Evolutionary conservation across 1,140 invertebrate genomes (phyloP), one percentile per base, ranked within the genome.

Genomic region (Macrobrachium nipponense): DNA sequence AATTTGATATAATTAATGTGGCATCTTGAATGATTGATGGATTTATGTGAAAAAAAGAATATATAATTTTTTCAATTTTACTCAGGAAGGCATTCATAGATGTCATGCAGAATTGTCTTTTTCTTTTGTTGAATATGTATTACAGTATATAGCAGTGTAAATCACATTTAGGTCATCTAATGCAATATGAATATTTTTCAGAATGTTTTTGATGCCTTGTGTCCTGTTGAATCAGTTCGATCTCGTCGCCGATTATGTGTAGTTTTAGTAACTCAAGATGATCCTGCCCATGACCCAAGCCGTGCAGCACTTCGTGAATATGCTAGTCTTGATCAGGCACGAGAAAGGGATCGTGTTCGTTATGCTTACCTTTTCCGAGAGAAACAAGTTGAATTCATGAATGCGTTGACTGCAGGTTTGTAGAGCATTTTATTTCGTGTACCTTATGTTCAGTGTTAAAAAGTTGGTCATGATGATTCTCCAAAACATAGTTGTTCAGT

Each of bases 231-330:
- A 91, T 95, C 95, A 92, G 93, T 95, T 83, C 93, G 94, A 82
- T 94, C 94, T 15, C 93, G 95, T n/a, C 96, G 97, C 90, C 94
- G 95, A 20, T 92, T 98, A 18, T 98, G 97, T 91, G 95, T 97
- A 11, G 94, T 98, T 89, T 92, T 98, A 18, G 94, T 98, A 27
- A 96, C 95, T 0, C 93, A 95, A 89, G 95, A 95, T 88, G 88
- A 82, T 15, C 89, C 89, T 20, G 90, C 91, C 8, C 91, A 93
- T 84, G 91, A 93, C 75, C 85, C 89, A 11, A 89, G 91, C 66
- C 88, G 91, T n/a, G 89, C 91, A 51, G 89, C 90, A 6, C 91
- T 93, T 89, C 88, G 93, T 62, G 89, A 92, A 23, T 93, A 91
- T 86, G 87, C 89, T 8, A 78, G 61, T 77, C 87, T 61, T 81